These are phyloP conservation scores for Microtus richardsoni DNA, from an alignment of 2,113 vertebrate genomes.

Conservation along the genomic window DNA sequence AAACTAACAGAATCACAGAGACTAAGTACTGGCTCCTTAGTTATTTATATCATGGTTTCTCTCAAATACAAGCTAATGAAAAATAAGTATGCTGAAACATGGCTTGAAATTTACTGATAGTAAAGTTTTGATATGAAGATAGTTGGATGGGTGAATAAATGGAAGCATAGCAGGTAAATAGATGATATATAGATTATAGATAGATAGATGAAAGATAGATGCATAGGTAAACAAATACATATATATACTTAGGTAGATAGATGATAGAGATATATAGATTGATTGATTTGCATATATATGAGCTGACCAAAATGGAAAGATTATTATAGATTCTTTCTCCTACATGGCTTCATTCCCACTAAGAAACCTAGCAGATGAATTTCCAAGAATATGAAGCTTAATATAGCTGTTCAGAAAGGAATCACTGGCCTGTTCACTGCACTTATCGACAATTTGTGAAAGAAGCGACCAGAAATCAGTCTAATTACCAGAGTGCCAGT, in stretches of 20 bases:
- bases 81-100: constrained; percentile 22
- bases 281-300: neutral
- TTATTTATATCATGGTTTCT: neutral
- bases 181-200: neutral
- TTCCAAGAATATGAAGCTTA: constrained; percentile 84
- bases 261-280: neutral
- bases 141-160: neutral
- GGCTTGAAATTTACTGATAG: neutral
- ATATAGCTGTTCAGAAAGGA: constrained; percentile 84
- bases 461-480: constrained; percentile 88
- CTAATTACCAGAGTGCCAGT: constrained; percentile 89
- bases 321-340: constrained; percentile 34
- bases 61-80: constrained; percentile 39
- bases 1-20: neutral
- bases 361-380: constrained; percentile 45
- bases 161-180: neutral
- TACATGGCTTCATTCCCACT: neutral
- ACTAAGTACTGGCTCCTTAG: neutral
- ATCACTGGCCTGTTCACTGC: constrained; percentile 86
- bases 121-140: neutral
- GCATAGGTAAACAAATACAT: neutral
- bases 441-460: constrained; percentile 91
- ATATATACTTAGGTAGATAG: neutral
- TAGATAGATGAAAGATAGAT: neutral
- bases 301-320: constrained; percentile 27